These are phyloP conservation scores for Lethenteron reissneri DNA, from an alignment of 2,113 vertebrate genomes.

Conservation along the genomic window DNA sequence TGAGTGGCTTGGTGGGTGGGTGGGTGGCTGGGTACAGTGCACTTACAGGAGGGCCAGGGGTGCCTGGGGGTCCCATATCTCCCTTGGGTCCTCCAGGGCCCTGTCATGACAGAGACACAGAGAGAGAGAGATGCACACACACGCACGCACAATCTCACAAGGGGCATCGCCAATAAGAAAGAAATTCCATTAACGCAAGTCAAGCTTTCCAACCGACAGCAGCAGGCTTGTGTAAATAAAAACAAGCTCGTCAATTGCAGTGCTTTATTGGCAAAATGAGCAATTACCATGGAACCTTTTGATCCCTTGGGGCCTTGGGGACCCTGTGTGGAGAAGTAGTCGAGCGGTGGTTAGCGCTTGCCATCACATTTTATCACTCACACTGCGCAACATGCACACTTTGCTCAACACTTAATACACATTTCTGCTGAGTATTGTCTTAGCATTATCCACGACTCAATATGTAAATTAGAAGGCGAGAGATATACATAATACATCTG, in stretches of 20 bases:
- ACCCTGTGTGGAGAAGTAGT: slow-evolving; percentile 24
- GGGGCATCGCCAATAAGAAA: not conserved
- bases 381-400: too few relatives aligned
- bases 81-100: slow-evolving; percentile 35
- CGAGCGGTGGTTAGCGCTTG: too few relatives aligned
- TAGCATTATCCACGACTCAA: too few relatives aligned
- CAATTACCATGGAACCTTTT: slow-evolving; percentile 45
- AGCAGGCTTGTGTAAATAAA: too few relatives aligned
- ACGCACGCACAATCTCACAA: slow-evolving; percentile 11
- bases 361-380: too few relatives aligned
- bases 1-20: too few relatives aligned
- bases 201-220: too few relatives aligned
- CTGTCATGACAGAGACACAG: slow-evolving; percentile 17
- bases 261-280: too few relatives aligned
- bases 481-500: not conserved
- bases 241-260: too few relatives aligned
- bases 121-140: slow-evolving; percentile 6
- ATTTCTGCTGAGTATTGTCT: too few relatives aligned
- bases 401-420: too few relatives aligned
- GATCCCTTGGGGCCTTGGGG: slow-evolving; percentile 49
- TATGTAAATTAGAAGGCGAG: not conserved
- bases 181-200: too few relatives aligned
- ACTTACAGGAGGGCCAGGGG: slow-evolving; percentile 41
- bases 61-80: slow-evolving; percentile 31
- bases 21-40: not conserved